Base-by-base conservation (phyloP, 35 echinoderm and acorn worm species). In the Nesometra sesokonis region DNA sequence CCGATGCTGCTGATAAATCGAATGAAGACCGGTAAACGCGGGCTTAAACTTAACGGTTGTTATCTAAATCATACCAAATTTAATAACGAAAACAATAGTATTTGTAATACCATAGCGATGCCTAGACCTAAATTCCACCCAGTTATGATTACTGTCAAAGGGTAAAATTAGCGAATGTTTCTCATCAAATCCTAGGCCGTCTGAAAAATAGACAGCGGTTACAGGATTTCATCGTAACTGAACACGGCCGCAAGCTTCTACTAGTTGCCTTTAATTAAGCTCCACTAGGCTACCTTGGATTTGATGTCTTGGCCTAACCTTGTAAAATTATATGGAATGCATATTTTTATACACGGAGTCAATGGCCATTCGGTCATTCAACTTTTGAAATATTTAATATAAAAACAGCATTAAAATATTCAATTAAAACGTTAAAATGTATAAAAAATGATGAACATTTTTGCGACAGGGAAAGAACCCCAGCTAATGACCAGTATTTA, bases 301-400 rank as follows among this genome's bases (percentile, higher is more conserved):
- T 17, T 67, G 52, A 67, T 67, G 52, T 67, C 52, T 67, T 67
- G 23, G 52, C 7, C 52, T 67, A 67, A 67, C 52, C 52, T 67
- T 67, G 52, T 67, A 67, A 67, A 67, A 67, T 67, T 67, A 67
- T 67, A 67, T 67, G 52, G 52, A 67, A 67, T 67, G 52, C 52
- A 27, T 43, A 43, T 67, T 67, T 67, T 67, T 67, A 19, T 67
- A 27, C 52, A 27, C 23, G 1, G 52, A 19, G 52, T 67, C 52
- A 67, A 17, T 67, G 52, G 23, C 52, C 52, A 67, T 11, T 11
- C 52, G 52, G 52, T 67, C 52, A 67, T 67, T 67, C 8, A 67
- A 67, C 52, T 19, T 43, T 7, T 43, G 15, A 7, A 43, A 4
- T 43, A 43, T 43, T 43, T 43, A 15, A 43, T 43, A 43, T 43